Evolutionary conservation across 2,888 invertebrate genomes (phyloP).

Genomic region (Perdita meconis): DNA sequence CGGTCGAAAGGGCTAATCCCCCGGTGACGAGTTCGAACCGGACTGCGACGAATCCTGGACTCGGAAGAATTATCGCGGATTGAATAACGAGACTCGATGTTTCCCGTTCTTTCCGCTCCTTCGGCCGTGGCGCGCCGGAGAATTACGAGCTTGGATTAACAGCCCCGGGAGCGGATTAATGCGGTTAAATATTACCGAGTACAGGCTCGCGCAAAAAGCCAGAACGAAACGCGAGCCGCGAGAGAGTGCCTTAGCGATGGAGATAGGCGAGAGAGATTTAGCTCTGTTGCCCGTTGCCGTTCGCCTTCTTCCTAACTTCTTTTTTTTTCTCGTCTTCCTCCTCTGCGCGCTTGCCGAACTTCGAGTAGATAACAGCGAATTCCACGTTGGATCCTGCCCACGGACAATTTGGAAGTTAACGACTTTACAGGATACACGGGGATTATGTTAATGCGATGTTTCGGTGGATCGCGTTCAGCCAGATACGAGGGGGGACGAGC

Average conservation of each 20-base stretch:
- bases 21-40: conserved; percentile 5
- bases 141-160: conserved; percentile 52
- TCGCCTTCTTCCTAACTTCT: conserved; percentile 16
- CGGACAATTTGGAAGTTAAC: conserved; percentile 57
- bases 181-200: conserved; percentile 55
- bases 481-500: conserved; percentile 24
- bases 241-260: conserved; percentile 48
- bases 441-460: conserved; percentile 74
- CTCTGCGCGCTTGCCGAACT: not conserved
- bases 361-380: conserved; percentile 38
- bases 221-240: conserved; percentile 17
- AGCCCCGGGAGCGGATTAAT: conserved; percentile 52
- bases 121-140: conserved; percentile 10
- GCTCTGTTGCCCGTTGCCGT: conserved; percentile 44
- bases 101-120: not conserved
- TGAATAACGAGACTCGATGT: conserved; percentile 1
- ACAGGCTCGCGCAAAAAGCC: conserved; percentile 26
- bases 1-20: conserved; percentile 41
- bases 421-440: conserved; percentile 64
- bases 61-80: conserved; percentile 28
- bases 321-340: too few species aligned
- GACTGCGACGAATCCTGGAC: not conserved
- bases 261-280: conserved; percentile 50
- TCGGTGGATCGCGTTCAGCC: conserved; percentile 59
- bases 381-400: conserved; percentile 24